Conservation (phyloP, 2,113 vertebrate species). For the Alectura lathami region DNA sequence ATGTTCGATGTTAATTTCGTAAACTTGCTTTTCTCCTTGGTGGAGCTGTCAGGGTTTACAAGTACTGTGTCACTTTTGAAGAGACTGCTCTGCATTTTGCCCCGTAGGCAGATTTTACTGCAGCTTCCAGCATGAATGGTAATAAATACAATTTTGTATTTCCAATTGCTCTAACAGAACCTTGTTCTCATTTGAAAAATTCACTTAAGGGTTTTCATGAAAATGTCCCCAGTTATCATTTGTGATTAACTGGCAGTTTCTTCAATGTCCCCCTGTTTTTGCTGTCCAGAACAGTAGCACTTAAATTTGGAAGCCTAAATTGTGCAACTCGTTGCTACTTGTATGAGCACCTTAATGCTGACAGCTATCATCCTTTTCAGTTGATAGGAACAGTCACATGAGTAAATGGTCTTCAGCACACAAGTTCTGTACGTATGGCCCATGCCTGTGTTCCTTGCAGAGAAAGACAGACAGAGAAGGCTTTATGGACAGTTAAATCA, state of each 20-base stretch:
- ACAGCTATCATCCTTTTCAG: neutral
- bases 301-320: neutral
- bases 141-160: slow-evolving; percentile 29
- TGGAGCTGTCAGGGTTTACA: slow-evolving; percentile 3
- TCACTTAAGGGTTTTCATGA: neutral
- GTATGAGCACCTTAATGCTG: neutral
- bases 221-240: neutral
- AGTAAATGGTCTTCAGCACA: neutral
- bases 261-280: neutral
- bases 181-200: neutral
- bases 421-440: neutral
- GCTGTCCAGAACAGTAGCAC: neutral
- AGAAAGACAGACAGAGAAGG: neutral
- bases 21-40: neutral
- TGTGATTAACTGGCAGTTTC: neutral
- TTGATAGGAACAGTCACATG: neutral
- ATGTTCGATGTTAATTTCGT: neutral
- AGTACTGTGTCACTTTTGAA: slow-evolving; percentile 7
- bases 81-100: neutral
- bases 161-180: neutral
- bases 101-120: slow-evolving; percentile 36
- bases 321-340: neutral
- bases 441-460: fast-evolving
- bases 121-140: slow-evolving; percentile 28
- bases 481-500: slow-evolving; percentile 23